These are phyloP conservation scores for Plagiodera versicolora DNA, from an alignment of 2,888 invertebrate genomes.

Conservation along the genomic window DNA sequence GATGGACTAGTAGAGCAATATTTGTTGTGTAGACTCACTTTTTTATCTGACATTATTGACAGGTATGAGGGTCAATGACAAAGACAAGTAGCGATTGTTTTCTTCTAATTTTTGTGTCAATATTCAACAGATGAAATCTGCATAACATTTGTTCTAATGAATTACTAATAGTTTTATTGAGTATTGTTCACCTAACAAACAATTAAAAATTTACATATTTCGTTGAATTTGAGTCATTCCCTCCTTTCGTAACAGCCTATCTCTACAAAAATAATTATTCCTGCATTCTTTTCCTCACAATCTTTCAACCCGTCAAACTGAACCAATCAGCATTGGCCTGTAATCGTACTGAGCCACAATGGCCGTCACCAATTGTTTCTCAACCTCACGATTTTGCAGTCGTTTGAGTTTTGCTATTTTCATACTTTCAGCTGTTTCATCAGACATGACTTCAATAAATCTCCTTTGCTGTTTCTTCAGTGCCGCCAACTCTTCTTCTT, in stretches of 20 bases:
- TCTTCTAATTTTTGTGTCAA: not conserved
- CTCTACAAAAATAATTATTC: not conserved
- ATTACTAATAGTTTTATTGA: not conserved
- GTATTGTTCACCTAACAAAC: not conserved
- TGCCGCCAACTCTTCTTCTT: conserved; percentile 88
- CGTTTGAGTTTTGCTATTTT: conserved; percentile 78
- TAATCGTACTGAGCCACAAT: not conserved
- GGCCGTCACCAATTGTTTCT: not conserved
- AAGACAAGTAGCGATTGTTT: not conserved
- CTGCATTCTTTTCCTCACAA: not conserved
- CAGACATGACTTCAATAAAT: conserved; percentile 72
- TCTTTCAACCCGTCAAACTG: too few relatives aligned
- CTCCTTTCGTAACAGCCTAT: not conserved
- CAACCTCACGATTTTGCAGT: conserved; percentile 43
- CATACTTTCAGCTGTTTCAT: conserved; percentile 73
- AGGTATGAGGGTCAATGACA: not conserved
- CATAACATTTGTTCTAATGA: too few relatives aligned
- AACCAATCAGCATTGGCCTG: not conserved
- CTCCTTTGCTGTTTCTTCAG: conserved; percentile 77
- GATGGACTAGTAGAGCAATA: not conserved
- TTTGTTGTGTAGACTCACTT: not conserved
- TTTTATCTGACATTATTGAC: not conserved
- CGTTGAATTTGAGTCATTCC: not conserved
- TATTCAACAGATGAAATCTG: too few relatives aligned
- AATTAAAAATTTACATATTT: not conserved